A percentile compares a stretch with the other conserved stretches of the same genome.
Conservation (phyloP, 2,888 invertebrate species). For the Drosophila eohydei region DNA sequence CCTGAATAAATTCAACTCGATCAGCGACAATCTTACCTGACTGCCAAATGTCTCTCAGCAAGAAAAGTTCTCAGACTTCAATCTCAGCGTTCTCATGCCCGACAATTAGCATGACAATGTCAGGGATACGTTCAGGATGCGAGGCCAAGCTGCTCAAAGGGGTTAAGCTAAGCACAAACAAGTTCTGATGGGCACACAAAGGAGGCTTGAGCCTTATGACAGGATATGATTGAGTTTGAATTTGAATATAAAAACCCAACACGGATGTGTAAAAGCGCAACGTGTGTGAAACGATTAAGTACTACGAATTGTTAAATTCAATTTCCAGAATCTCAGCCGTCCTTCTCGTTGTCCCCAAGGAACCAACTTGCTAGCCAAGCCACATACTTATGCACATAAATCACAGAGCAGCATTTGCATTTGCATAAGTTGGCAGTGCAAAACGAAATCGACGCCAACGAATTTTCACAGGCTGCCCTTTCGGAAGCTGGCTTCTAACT, state of each 20-base stretch:
- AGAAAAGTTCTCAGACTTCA: slow-evolving; percentile 37
- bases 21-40: slow-evolving; percentile 46
- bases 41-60: slow-evolving; percentile 40
- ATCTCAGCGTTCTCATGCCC: slow-evolving; percentile 28
- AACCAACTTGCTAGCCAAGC: slow-evolving; percentile 38
- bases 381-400: slow-evolving; percentile 50
- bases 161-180: slow-evolving; percentile 49
- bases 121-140: slow-evolving; percentile 43
- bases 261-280: slow-evolving; percentile 60
- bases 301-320: slow-evolving; percentile 47
- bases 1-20: slow-evolving; percentile 16
- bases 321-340: slow-evolving; percentile 38
- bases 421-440: slow-evolving; percentile 74
- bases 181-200: slow-evolving; percentile 51
- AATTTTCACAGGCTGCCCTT: slow-evolving; percentile 40
- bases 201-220: slow-evolving; percentile 55
- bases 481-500: slow-evolving; percentile 39
- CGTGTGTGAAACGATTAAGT: slow-evolving; percentile 63
- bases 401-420: slow-evolving; percentile 43
- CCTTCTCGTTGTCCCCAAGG: slow-evolving; percentile 52
- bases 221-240: slow-evolving; percentile 71
- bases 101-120: slow-evolving; percentile 75
- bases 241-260: slow-evolving; percentile 51
- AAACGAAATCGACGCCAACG: slow-evolving; percentile 54
- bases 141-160: slow-evolving; percentile 44